Conservation (phyloP, 2,797 vertebrate genomes). For the Hafferia zeledoni region DNA sequence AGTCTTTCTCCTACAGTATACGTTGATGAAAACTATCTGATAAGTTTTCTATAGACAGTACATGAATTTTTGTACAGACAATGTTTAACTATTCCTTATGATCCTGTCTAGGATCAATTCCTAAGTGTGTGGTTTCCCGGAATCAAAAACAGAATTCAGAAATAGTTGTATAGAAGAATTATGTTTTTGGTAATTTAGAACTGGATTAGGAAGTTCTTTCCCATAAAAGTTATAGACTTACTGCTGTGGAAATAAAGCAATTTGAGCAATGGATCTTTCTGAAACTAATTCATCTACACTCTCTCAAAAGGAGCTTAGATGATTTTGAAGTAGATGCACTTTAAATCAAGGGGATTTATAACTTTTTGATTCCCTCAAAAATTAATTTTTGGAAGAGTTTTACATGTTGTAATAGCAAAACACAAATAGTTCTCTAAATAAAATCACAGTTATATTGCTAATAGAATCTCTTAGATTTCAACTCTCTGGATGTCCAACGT, state of each 20-base stretch:
- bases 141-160: background rate
- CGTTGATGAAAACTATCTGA: background rate
- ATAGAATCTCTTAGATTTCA: background rate
- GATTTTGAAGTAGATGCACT: background rate
- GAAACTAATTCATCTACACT: fast-evolving
- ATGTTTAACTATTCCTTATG: background rate
- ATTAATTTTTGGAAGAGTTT: background rate
- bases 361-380: background rate
- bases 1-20: background rate
- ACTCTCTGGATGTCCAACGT: fast-evolving
- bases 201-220: background rate
- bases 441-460: background rate
- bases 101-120: background rate
- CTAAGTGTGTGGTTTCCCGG: background rate
- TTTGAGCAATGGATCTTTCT: background rate
- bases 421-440: background rate
- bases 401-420: background rate
- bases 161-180: background rate
- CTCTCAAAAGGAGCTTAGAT: background rate
- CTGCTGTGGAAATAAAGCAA: background rate
- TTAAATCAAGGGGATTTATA: background rate
- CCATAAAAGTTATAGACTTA: background rate
- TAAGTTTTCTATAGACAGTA: background rate
- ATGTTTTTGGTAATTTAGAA: background rate
- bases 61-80: background rate